Conservation (phyloP, 2,113 vertebrate genomes). For the Mus spicilegus region DNA sequence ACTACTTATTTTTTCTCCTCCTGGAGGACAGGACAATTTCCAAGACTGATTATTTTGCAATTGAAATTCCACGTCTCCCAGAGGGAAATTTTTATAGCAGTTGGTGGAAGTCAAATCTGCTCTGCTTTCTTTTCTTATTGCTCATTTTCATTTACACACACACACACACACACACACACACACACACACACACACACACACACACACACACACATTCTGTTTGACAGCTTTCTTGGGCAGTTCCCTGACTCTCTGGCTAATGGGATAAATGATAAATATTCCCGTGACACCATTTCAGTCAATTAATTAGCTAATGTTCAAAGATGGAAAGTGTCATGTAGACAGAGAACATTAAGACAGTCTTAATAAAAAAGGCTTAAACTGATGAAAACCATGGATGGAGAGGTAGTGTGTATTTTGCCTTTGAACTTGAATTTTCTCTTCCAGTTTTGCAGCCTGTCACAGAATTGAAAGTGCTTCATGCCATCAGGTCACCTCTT, state of each 20-base stretch:
- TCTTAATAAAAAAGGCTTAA: conserved; percentile 61
- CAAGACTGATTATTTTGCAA: conserved; percentile 82
- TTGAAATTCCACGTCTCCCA: conserved; percentile 80
- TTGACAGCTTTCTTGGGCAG: conserved; percentile 47
- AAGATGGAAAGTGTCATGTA: conserved; percentile 77
- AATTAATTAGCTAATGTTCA: conserved; percentile 83
- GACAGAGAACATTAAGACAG: conserved; percentile 61
- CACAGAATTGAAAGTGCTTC: background rate
- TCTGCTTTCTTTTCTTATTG: background rate
- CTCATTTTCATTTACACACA: background rate
- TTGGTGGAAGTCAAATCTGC: conserved; percentile 63
- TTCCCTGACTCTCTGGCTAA: conserved; percentile 65
- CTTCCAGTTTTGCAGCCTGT: background rate
- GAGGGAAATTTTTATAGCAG: conserved; percentile 74
- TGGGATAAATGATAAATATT: conserved; percentile 73
- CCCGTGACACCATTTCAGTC: conserved; percentile 76
- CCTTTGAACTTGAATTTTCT: background rate
- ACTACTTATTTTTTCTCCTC: conserved; percentile 81
- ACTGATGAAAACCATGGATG: conserved; percentile 9
- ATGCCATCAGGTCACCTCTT: background rate
- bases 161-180: background rate
- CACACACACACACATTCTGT: background rate
- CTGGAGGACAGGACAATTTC: conserved; percentile 81
- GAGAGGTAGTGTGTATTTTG: background rate
- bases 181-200: background rate